phyloP scores from a whole-genome alignment of 2,113 vertebrate species.

The Pipa parva region DNA sequence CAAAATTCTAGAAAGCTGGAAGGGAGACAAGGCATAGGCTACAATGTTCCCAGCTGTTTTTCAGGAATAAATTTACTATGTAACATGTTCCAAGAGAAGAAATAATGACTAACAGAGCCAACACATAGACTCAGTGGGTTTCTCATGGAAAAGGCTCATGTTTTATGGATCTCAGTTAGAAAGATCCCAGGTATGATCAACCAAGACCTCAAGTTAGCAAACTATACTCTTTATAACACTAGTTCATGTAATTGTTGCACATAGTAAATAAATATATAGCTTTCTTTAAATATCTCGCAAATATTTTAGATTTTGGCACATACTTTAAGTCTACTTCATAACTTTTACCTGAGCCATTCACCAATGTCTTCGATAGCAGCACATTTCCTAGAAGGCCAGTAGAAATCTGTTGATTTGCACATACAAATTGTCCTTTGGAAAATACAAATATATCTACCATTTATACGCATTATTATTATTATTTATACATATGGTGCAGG shows the following conservation, averaged over 20 bases:
- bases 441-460: neutral
- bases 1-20: too few species aligned
- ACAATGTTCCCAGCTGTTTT: too few species aligned
- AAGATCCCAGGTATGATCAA: too few species aligned
- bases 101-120: too few species aligned
- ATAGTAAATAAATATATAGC: conserved; percentile 24
- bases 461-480: neutral
- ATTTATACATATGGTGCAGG: conserved; percentile 15
- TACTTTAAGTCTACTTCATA: neutral
- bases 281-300: conserved; percentile 11
- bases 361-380: neutral
- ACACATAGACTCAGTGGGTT: too few species aligned
- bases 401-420: neutral
- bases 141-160: too few species aligned
- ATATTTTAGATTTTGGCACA: conserved; percentile 1
- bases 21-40: too few species aligned
- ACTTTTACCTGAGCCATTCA: neutral
- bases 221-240: conserved; percentile 31
- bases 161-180: too few species aligned
- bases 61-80: too few species aligned
- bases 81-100: too few species aligned
- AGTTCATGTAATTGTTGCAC: neutral
- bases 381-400: neutral
- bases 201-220: conserved; percentile 12
- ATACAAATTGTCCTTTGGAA: neutral